Evolutionary conservation across 1,140 invertebrate genomes (phyloP).

Genomic region (Drosophila varians): DNA sequence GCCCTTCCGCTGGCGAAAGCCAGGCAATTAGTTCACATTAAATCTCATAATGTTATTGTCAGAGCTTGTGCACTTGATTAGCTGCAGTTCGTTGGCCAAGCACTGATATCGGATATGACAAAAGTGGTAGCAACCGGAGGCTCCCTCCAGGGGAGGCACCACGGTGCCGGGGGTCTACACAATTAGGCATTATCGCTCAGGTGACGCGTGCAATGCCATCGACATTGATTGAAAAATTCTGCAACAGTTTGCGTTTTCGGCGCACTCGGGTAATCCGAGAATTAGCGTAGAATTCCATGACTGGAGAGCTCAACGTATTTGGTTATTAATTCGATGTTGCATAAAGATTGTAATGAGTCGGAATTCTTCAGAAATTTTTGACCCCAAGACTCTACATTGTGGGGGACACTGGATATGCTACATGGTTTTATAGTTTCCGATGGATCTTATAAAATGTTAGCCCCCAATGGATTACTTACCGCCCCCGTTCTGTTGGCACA

Average conservation of each 20-base stretch:
- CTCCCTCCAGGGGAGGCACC: too few relatives aligned
- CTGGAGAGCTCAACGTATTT: neutral
- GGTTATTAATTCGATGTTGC: constrained; percentile 1
- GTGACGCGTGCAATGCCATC: constrained; percentile 17
- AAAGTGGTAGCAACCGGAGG: neutral
- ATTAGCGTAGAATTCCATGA: constrained; percentile 13
- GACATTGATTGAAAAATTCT: constrained; percentile 40
- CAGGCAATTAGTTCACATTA: constrained; percentile 73
- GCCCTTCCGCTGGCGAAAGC: constrained; percentile 58
- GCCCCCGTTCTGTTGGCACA: constrained; percentile 97
- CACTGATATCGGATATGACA: constrained; percentile 60
- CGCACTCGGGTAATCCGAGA: constrained; percentile 19
- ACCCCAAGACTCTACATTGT: too few relatives aligned
- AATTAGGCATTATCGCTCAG: constrained; percentile 52
- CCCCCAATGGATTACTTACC: constrained; percentile 86
- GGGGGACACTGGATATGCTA: neutral
- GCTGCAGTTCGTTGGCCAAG: constrained; percentile 45
- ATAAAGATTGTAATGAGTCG: neutral
- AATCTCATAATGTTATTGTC: constrained; percentile 77
- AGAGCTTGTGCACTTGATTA: constrained; percentile 60
- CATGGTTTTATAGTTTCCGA: too few relatives aligned
- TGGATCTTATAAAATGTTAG: too few relatives aligned
- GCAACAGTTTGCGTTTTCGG: constrained; percentile 22
- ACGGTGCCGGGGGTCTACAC: constrained; percentile 1
- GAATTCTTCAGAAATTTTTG: neutral